phyloP scores from a whole-genome alignment of 2,797 vertebrate genomes.

The Brachyalestes nurse region DNA sequence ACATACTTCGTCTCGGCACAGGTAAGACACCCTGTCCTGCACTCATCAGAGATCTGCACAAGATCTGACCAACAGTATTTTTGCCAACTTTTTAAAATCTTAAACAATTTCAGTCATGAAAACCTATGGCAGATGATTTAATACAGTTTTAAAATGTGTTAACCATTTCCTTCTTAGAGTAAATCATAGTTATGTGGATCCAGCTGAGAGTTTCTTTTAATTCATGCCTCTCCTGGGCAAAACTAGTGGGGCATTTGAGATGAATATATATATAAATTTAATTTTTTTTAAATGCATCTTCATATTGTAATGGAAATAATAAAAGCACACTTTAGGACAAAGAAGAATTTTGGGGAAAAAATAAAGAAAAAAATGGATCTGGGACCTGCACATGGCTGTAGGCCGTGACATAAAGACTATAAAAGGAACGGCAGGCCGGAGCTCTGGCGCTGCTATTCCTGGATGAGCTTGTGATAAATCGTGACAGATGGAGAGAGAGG shows the following conservation, averaged over 20 bases:
- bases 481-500: conserved; percentile 90
- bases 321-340: not conserved
- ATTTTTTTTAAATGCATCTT: too few relatives aligned
- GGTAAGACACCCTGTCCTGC: conserved; percentile 51
- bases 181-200: not conserved
- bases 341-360: conserved; percentile 9
- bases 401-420: conserved; percentile 82
- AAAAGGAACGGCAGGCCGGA: conserved; percentile 86
- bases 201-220: not conserved
- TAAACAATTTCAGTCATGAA: not conserved
- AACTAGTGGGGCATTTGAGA: too few relatives aligned
- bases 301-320: not conserved
- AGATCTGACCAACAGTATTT: not conserved
- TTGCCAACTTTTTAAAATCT: not conserved
- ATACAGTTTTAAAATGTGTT: not conserved
- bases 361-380: conserved; percentile 47
- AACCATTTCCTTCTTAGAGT: not conserved
- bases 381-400: conserved; percentile 57
- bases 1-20: conserved; percentile 70
- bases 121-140: not conserved
- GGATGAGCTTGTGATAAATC: conserved; percentile 87
- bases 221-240: too few relatives aligned
- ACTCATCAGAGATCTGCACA: not conserved
- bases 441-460: conserved; percentile 88
- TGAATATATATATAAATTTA: too few relatives aligned